phyloP scores from a whole-genome alignment of 2,888 invertebrate species.

The Polydrusus tereticollis region DNA sequence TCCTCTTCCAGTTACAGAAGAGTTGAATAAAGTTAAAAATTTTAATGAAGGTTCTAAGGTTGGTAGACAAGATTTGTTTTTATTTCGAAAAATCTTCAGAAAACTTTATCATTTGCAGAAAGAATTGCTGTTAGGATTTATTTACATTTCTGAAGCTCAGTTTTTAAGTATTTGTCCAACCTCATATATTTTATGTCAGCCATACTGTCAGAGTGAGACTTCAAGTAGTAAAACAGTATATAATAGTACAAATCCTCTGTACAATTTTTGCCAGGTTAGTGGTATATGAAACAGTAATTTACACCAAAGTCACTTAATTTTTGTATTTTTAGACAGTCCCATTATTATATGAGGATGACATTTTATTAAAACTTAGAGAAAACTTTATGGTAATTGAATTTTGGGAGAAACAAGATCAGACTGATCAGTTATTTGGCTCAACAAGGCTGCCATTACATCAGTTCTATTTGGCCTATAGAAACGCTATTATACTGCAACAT shows the following conservation, averaged over 20 bases:
- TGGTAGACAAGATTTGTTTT: background rate
- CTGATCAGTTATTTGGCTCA: constrained; percentile 68
- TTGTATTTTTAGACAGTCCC: constrained; percentile 68
- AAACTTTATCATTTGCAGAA: constrained; percentile 55
- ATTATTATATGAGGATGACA: constrained; percentile 69
- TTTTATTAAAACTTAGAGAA: constrained; percentile 70
- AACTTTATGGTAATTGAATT: constrained; percentile 72
- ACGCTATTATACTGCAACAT: constrained; percentile 70
- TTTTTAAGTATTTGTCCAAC: constrained; percentile 62
- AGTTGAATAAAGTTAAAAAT: background rate
- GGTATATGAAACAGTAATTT: constrained; percentile 12
- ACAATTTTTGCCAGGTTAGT: constrained; percentile 68
- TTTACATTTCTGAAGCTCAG: constrained; percentile 69
- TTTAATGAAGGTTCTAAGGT: background rate
- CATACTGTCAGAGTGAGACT: constrained; percentile 68
- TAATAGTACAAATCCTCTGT: constrained; percentile 66
- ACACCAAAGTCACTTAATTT: background rate
- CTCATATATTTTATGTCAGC: constrained; percentile 68
- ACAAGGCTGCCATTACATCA: constrained; percentile 72
- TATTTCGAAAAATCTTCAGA: background rate
- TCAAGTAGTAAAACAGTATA: constrained; percentile 65
- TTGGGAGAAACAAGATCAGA: constrained; percentile 65
- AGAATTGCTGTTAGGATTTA: constrained; percentile 67
- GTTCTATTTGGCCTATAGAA: constrained; percentile 73
- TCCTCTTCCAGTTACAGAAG: background rate